Evolutionary conservation across 2,113 vertebrate species (phyloP).

Genomic region (Seriola aureovittata): DNA sequence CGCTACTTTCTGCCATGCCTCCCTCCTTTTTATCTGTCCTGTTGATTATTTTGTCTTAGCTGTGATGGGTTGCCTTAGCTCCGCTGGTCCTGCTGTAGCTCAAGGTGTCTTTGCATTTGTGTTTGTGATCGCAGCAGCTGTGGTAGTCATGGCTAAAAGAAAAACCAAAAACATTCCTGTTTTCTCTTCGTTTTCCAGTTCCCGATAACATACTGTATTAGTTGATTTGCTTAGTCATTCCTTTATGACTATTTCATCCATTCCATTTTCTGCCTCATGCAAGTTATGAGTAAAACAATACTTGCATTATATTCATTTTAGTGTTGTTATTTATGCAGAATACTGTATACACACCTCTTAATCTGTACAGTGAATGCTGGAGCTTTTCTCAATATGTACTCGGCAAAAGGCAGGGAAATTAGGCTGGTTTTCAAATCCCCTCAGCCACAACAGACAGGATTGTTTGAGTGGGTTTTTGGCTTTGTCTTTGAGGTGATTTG

Average conservation of each 20-base stretch:
- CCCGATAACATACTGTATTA: no score
- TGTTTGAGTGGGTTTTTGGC: constrained; percentile 1
- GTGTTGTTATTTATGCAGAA: not conserved
- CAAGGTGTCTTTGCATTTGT: constrained; percentile 26
- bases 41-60: constrained; percentile 43
- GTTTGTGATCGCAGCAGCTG: not conserved
- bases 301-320: not conserved
- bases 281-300: not conserved
- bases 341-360: not conserved
- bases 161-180: not conserved
- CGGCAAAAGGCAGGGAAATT: not conserved
- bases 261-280: not conserved
- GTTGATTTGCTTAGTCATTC: not conserved
- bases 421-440: not conserved
- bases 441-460: not conserved
- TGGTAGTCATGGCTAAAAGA: not conserved
- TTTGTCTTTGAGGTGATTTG: not conserved
- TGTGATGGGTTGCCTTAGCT: constrained; percentile 40
- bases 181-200: not conserved
- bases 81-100: not conserved
- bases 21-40: constrained; percentile 26
- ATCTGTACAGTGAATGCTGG: not conserved
- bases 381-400: not conserved
- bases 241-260: no score
- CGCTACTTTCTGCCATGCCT: constrained; percentile 9